Evolutionary conservation across 2,888 invertebrate genomes (phyloP), one percentile per base, ranked within the genome.

Genomic region (Malacosoma neustria): DNA sequence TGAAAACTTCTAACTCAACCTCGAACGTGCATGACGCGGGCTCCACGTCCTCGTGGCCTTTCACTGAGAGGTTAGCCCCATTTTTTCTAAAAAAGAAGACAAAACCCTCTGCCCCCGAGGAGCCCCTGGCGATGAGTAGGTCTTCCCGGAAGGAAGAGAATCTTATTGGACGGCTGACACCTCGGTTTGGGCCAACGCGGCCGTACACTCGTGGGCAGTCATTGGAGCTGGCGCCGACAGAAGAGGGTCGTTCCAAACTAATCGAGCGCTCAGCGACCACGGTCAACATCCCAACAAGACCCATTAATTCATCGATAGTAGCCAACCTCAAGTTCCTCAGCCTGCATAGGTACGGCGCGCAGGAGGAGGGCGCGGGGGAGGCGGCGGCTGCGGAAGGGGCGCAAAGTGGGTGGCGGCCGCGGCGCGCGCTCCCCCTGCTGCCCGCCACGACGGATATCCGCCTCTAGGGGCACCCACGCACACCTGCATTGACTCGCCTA

Each of bases 21-120:
- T 82, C 84, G 29, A 82, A 82, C 59, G 82, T 85, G 15, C 75
- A 74, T 56, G 84, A 85, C 47, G 72, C 70, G 22, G 71, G 71
- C 35, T 46, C 72, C 36, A 58, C 63, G 38, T 43, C 63, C 34
- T 67, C 77, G 49, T 69, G 79, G 1, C 80, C 77, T 35, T 47
- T 85, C 40, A 48, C 80, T n/a, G 85, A 85, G 46, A 60, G 85
- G 11, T 54, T 85, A 34, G 79, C 85, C 42, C 84, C 85, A n/a
- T 84, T 76, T 46, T 85, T 87, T 46, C 57, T 84, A 4, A 87
- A 85, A 49, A 77, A 75, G 54, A 84, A 82, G 46, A 53, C 77
- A 34, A 82, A 84, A 45, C 66, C 66, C 14, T 42, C 68, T 9
- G 77, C 66, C 14, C 42, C 68, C 9, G 77, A 74, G 22, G 74